These are phyloP conservation scores for Oedothorax gibbosus DNA, from an alignment of 1,140 invertebrate genomes.

Conservation along the genomic window DNA sequence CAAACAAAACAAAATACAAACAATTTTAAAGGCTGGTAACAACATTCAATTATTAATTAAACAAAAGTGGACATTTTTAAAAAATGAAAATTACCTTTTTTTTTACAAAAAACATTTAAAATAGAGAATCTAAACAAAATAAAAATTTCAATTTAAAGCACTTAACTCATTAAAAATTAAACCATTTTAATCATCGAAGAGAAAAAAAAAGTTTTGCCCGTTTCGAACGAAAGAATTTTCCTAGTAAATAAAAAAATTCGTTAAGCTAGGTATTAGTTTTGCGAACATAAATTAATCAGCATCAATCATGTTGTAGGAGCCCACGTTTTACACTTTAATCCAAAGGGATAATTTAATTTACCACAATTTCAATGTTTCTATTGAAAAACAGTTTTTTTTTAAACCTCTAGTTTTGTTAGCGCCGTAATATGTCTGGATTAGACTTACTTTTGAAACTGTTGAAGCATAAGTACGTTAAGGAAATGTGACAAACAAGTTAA, in stretches of 20 bases:
- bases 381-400: not conserved
- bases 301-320: conserved; percentile 18
- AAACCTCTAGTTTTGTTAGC: not conserved
- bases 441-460: conserved; percentile 16
- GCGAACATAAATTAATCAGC: conserved; percentile 1
- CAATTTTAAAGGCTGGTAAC: too few relatives aligned
- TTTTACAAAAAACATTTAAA: not conserved
- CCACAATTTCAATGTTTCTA: not conserved
- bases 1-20: too few relatives aligned
- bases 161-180: not conserved
- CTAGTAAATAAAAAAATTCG: too few relatives aligned
- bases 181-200: not conserved
- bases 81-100: not conserved
- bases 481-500: too few relatives aligned
- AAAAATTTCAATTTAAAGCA: not conserved
- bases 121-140: not conserved
- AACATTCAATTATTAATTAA: too few relatives aligned
- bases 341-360: conserved; percentile 20
- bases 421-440: conserved; percentile 14
- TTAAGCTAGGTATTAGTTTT: not conserved
- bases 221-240: too few relatives aligned
- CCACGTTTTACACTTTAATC: not conserved
- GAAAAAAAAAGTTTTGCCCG: not conserved
- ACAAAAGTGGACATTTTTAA: not conserved
- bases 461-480: not conserved